Evolutionary conservation across 2,113 vertebrate genomes (phyloP), one percentile per base, ranked within the genome.

Genomic region (Oncorhynchus masou): DNA sequence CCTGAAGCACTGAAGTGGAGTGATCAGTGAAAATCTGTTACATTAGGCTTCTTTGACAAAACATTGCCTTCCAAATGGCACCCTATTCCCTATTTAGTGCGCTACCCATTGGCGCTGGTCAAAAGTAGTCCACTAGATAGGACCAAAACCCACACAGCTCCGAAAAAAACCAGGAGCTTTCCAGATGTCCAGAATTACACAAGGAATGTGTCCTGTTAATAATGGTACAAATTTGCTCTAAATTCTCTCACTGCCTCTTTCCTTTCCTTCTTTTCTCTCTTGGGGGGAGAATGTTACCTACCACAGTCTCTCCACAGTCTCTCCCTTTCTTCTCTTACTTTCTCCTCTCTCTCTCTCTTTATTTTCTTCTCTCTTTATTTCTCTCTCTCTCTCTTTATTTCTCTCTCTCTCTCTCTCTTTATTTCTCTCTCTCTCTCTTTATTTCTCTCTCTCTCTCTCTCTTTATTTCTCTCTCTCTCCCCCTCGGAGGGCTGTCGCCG

Each of bases 111-210:
- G 16, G 51, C 51, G 19, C 51, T 54, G 51, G 51, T 54, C 51
- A 54, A 54, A 54, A 54, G 51, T 19, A 54, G 51, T 54, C 51
- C 16, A 54, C 51, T 54, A 19, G 16, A 4, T 54, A 19, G 12
- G 51, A 54, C 16, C 80, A 77, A 89, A 85, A 74, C 77, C 73
- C 79, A 74, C n/a, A 31, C 80, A 79, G 78, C 0, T 76, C 65
- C 69, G 71, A 49, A 68, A 67, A 77, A 39, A 80, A 74, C 86
- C 86, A 75, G 59, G 70, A 84, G 81, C 85, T 87, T 86, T 87
- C 83, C 93, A 94, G 90, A 93, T 92, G 92, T 91, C 84, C 81
- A 84, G 85, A 87, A 87, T 91, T 91, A 90, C 82, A 86, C 84
- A 24, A 88, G 88, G 91, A 93, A 93, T 93, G 89, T 77, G 81